A percentile compares a stretch with the other conserved stretches of the same genome.
These are phyloP conservation scores for Cynocephalus volans DNA, from an alignment of 2,113 vertebrate species.

Conservation along the genomic window DNA sequence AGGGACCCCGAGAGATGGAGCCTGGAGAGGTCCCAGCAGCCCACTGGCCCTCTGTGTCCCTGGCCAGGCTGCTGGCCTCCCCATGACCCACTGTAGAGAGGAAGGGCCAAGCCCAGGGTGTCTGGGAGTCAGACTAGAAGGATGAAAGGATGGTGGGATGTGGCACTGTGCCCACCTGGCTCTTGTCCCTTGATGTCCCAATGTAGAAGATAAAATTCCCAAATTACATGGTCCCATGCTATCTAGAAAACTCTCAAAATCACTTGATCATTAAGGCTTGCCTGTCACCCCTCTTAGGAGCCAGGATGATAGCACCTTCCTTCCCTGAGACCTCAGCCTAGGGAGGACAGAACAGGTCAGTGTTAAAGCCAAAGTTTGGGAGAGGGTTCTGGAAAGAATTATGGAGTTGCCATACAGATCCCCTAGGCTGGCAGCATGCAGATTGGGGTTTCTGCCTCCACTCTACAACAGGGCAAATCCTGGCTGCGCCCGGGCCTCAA, in stretches of 20 bases:
- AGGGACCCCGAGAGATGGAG: conserved; percentile 74
- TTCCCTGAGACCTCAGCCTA: background rate
- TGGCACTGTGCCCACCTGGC: background rate
- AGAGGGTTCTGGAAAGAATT: background rate
- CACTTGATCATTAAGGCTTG: background rate
- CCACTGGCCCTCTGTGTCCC: conserved; percentile 11
- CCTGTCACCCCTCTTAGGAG: background rate
- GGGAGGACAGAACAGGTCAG: background rate
- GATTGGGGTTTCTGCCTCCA: background rate
- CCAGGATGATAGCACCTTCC: background rate
- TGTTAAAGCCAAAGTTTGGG: background rate
- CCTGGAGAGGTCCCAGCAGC: conserved; percentile 21
- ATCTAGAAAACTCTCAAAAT: conserved; percentile 16
- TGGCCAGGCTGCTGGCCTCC: conserved; percentile 64
- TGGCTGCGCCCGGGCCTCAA: background rate
- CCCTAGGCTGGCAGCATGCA: background rate
- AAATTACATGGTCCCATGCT: background rate
- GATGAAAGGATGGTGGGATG: background rate
- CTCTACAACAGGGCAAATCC: background rate
- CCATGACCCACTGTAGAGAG: conserved; percentile 50
- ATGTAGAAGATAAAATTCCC: background rate
- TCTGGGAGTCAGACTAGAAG: background rate
- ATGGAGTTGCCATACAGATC: background rate
- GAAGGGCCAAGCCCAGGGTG: conserved; percentile 3
- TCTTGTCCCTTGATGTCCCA: background rate